A percentile compares a stretch with the other conserved stretches of the same genome.
Conservation (phyloP, 2,113 vertebrate species). For the Notarius lentiginosus region DNA sequence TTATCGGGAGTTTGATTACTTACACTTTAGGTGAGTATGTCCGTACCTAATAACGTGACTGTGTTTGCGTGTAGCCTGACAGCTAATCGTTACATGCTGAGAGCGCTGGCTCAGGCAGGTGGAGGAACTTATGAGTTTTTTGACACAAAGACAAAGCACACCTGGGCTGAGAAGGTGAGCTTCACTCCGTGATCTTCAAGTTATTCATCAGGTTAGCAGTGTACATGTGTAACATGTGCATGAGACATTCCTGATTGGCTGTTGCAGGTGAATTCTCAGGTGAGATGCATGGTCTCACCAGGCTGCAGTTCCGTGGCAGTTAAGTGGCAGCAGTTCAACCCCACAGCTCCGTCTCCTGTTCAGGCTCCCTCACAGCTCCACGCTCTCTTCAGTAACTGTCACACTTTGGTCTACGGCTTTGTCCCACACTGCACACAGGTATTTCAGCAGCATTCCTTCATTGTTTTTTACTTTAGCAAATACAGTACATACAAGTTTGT, state of each 20-base stretch:
- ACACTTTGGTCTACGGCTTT: conserved; percentile 83
- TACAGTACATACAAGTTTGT: background rate
- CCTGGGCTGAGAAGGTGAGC: conserved; percentile 82
- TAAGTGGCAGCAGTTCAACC: conserved; percentile 82
- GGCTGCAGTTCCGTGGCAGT: conserved; percentile 81
- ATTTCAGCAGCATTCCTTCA: background rate
- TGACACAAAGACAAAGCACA: conserved; percentile 79
- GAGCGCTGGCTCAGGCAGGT: conserved; percentile 79
- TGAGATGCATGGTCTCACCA: conserved; percentile 70
- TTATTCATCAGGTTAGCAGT: background rate
- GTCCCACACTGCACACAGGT: conserved; percentile 82
- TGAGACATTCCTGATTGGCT: conserved; percentile 12
- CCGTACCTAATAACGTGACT: background rate
- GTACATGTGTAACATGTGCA: conserved; percentile 3
- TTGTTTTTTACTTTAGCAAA: background rate
- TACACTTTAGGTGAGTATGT: background rate
- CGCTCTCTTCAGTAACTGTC: conserved; percentile 76
- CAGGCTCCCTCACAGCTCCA: conserved; percentile 81
- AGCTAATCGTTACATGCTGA: conserved; percentile 84
- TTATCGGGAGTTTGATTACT: background rate
- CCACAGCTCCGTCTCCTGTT: conserved; percentile 58
- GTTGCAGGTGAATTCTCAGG: conserved; percentile 74
- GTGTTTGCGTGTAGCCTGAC: conserved; percentile 67
- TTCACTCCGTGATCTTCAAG: background rate
- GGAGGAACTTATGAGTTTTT: conserved; percentile 86